Evolutionary conservation across 1,140 invertebrate species (phyloP).

Genomic region (Pinna nobilis): DNA sequence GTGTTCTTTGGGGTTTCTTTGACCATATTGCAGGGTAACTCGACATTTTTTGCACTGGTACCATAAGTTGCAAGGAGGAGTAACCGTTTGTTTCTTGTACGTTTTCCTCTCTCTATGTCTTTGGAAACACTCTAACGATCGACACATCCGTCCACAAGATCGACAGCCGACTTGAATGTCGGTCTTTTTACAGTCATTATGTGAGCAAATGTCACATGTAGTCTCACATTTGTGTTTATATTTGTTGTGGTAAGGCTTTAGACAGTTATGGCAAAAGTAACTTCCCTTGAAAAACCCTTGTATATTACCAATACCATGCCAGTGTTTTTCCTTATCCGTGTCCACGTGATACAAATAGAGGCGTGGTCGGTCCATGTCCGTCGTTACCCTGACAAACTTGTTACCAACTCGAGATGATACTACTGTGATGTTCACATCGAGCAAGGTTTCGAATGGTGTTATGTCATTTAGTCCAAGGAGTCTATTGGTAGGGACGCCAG

Average conservation of each 20-base stretch:
- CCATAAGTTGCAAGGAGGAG: background rate
- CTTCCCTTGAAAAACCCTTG: background rate
- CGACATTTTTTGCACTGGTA: background rate
- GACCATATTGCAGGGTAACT: background rate
- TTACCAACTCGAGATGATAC: background rate
- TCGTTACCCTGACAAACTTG: slow-evolving; percentile 1
- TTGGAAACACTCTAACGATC: background rate
- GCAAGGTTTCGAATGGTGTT: background rate
- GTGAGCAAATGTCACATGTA: background rate
- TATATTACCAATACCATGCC: background rate
- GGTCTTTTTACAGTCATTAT: background rate
- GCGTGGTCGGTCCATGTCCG: background rate
- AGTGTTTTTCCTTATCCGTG: background rate
- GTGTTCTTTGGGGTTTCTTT: background rate
- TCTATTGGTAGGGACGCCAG: background rate
- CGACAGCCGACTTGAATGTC: background rate
- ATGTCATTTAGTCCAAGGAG: background rate
- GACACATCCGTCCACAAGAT: background rate
- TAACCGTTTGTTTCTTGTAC: background rate
- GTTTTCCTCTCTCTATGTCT: background rate
- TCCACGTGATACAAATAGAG: background rate
- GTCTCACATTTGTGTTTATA: background rate
- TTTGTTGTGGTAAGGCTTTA: background rate
- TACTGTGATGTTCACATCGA: slow-evolving; percentile 1
- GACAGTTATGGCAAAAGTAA: background rate